Percentiles rank a stretch among this genome's conserved stretches.
Evolutionary conservation across 2,113 vertebrate genomes (phyloP).

Genomic region (Chiloscyllium plagiosum): DNA sequence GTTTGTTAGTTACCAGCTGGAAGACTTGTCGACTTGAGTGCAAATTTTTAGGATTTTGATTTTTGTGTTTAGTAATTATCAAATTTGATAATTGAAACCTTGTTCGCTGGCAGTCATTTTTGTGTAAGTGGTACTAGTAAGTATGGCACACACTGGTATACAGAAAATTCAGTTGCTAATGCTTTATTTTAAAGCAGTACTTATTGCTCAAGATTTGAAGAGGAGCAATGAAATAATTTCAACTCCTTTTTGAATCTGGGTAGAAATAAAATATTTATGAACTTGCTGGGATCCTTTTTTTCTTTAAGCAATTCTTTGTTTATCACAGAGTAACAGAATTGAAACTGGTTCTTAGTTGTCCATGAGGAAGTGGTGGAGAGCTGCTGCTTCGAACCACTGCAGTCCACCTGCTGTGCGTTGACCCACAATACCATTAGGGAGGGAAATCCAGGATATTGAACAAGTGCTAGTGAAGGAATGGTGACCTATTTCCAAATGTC

Average conservation of each 20-base stretch:
- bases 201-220: background rate
- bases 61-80: background rate
- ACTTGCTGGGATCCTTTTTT: background rate
- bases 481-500: too few relatives aligned
- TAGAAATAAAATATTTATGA: background rate
- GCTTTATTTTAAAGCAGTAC: background rate
- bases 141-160: background rate
- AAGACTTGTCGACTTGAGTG: background rate
- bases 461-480: too few relatives aligned
- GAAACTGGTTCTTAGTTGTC: too few relatives aligned
- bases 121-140: background rate
- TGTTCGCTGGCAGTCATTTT: background rate
- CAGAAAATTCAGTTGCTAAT: background rate
- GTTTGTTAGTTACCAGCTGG: background rate
- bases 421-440: too few relatives aligned
- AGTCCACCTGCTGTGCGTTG: too few relatives aligned
- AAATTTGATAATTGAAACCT: too few relatives aligned
- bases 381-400: too few relatives aligned
- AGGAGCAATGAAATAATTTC: background rate
- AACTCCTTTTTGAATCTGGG: background rate
- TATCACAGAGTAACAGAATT: too few relatives aligned
- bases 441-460: too few relatives aligned
- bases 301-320: background rate
- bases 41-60: background rate
- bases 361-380: too few relatives aligned